These are phyloP conservation scores for Stenoptilia bipunctidactyla DNA, from an alignment of 2,888 invertebrate genomes.

Conservation along the genomic window DNA sequence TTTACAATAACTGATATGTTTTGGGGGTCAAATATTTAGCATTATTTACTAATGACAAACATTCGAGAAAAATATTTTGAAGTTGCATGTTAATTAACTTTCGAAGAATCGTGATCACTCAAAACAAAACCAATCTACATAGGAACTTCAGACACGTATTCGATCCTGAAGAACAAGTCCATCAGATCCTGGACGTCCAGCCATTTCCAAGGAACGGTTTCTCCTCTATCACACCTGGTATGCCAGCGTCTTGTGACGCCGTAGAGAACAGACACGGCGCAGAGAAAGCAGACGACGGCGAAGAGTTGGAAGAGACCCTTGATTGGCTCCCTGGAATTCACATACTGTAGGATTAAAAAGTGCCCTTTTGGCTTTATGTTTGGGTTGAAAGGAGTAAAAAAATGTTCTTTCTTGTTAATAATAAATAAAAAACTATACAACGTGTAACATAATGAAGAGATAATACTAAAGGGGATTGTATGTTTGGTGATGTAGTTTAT, in stretches of 20 bases:
- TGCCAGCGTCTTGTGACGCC: constrained; percentile 25
- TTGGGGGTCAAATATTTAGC: too few relatives aligned
- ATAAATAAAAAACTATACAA: too few relatives aligned
- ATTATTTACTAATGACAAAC: too few relatives aligned
- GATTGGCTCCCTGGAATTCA: constrained; percentile 48
- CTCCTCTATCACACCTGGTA: constrained; percentile 15
- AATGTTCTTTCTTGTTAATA: too few relatives aligned
- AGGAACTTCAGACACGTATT: constrained; percentile 56
- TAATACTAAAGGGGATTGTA: too few relatives aligned
- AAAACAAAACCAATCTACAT: constrained; percentile 27
- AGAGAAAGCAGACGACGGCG: constrained; percentile 48
- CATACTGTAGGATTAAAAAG: constrained; percentile 32
- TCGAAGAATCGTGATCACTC: too few relatives aligned
- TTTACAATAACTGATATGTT: too few relatives aligned
- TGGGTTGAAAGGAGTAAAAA: neutral
- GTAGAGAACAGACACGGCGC: constrained; percentile 37
- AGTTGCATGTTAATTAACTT: too few relatives aligned
- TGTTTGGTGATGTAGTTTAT: too few relatives aligned
- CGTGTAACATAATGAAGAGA: too few relatives aligned
- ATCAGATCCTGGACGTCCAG: constrained; percentile 44
- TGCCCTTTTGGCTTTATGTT: constrained; percentile 12
- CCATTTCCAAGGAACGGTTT: constrained; percentile 46
- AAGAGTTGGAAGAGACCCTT: constrained; percentile 54
- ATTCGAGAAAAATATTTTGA: too few relatives aligned
- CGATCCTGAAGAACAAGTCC: constrained; percentile 46